phyloP scores from a whole-genome alignment of 1,140 invertebrate genomes.

The Musca vetustissima region DNA sequence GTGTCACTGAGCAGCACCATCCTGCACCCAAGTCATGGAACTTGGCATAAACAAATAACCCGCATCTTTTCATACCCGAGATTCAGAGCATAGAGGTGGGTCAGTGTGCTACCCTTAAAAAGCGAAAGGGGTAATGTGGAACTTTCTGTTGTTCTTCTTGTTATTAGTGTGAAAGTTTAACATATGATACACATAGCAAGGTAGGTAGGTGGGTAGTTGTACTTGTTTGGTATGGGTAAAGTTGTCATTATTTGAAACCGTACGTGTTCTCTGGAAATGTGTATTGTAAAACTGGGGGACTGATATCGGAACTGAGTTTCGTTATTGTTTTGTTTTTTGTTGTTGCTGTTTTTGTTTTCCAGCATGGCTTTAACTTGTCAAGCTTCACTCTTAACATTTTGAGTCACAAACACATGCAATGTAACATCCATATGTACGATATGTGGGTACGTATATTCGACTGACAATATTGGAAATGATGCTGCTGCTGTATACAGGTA shows the following conservation, averaged over 20 bases:
- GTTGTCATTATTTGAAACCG: too few relatives aligned
- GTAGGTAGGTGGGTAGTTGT: too few relatives aligned
- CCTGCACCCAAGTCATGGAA: neutral
- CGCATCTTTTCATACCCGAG: neutral
- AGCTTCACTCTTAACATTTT: slow-evolving; percentile 9
- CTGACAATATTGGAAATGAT: neutral
- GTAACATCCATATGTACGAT: too few relatives aligned
- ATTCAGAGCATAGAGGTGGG: too few relatives aligned
- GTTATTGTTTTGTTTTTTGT: neutral
- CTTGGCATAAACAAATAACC: slow-evolving; percentile 13
- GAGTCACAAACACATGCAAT: neutral
- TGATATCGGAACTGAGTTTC: too few relatives aligned
- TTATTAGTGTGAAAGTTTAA: neutral
- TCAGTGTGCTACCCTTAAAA: neutral
- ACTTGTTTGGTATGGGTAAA: neutral
- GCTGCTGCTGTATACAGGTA: neutral
- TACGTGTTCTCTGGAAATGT: too few relatives aligned
- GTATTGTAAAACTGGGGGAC: too few relatives aligned
- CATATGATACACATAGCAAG: neutral
- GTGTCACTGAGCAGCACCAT: too few relatives aligned
- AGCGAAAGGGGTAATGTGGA: neutral
- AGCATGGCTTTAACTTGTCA: slow-evolving; percentile 9
- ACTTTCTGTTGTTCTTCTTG: neutral
- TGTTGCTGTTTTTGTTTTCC: too few relatives aligned
- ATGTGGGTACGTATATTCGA: too few relatives aligned